Evolutionary conservation across 53 echinoderm and acorn worm species (phyloP).

Genomic region (Echinometra lucunter): DNA sequence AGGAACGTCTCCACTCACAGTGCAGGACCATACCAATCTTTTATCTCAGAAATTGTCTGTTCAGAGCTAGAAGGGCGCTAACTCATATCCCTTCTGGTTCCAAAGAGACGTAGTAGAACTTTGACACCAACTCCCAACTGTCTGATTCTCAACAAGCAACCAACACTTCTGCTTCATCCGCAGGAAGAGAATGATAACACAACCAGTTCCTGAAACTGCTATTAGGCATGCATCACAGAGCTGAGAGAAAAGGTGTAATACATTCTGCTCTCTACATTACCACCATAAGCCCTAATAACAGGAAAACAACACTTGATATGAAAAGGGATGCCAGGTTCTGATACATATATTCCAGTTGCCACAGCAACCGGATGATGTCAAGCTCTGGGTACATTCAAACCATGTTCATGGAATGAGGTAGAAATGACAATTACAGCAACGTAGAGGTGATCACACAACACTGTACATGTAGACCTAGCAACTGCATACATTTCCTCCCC

Average conservation of each 20-base stretch:
- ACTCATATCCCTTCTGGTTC: no score
- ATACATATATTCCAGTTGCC: constrained; percentile 21
- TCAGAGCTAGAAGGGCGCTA: no score
- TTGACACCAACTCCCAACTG: neutral
- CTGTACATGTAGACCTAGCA: neutral
- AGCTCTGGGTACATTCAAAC: neutral
- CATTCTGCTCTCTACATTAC: neutral
- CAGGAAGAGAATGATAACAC: neutral
- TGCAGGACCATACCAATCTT: neutral
- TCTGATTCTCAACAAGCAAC: neutral
- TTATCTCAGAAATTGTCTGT: no score
- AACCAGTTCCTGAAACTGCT: neutral
- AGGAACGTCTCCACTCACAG: neutral
- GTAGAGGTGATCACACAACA: neutral
- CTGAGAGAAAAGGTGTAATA: neutral
- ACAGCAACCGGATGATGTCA: constrained; percentile 44
- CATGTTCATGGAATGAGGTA: neutral
- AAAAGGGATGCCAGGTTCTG: neutral
- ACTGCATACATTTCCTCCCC: neutral
- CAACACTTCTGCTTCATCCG: neutral
- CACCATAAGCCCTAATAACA: neutral
- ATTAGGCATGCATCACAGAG: neutral
- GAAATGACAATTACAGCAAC: neutral
- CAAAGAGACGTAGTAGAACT: neutral
- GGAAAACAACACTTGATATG: constrained; percentile 17